A percentile compares a stretch with the other conserved stretches of the same genome.
phyloP scores from a whole-genome alignment of 2,113 vertebrate species.

The Lutjanus erythropterus region DNA sequence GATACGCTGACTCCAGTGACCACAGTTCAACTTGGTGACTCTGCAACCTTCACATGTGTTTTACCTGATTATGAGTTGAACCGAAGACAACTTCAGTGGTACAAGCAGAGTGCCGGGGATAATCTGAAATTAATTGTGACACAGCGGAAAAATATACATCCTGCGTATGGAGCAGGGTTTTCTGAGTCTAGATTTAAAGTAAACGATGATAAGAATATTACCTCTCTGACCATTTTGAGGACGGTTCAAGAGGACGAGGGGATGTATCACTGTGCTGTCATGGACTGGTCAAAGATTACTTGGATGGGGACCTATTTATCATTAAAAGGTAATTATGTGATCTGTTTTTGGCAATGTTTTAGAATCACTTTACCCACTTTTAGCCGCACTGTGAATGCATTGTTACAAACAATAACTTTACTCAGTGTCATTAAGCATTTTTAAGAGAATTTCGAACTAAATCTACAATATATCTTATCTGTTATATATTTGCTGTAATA shows the following conservation, averaged over 20 bases:
- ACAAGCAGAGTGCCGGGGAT: slow-evolving; percentile 35
- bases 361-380: background rate
- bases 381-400: background rate
- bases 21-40: slow-evolving; percentile 1
- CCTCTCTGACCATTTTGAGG: slow-evolving; percentile 18
- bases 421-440: too few species aligned
- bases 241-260: slow-evolving; percentile 39
- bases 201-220: accelerated
- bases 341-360: background rate
- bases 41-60: slow-evolving; percentile 8
- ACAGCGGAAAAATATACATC: accelerated
- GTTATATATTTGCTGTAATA: too few species aligned
- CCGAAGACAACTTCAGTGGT: background rate
- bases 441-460: background rate
- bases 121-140: slow-evolving; percentile 5
- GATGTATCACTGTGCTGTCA: slow-evolving; percentile 48
- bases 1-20: slow-evolving; percentile 29
- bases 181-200: background rate
- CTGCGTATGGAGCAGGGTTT: background rate
- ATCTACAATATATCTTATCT: too few species aligned
- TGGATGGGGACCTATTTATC: slow-evolving; percentile 29
- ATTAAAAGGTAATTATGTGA: background rate
- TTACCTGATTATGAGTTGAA: accelerated
- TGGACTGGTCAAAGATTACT: background rate
- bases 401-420: too few species aligned